Evolutionary conservation across 2,797 vertebrate genomes (phyloP), one percentile per base, ranked within the genome.

Genomic region (Triplophysa bombifrons): DNA sequence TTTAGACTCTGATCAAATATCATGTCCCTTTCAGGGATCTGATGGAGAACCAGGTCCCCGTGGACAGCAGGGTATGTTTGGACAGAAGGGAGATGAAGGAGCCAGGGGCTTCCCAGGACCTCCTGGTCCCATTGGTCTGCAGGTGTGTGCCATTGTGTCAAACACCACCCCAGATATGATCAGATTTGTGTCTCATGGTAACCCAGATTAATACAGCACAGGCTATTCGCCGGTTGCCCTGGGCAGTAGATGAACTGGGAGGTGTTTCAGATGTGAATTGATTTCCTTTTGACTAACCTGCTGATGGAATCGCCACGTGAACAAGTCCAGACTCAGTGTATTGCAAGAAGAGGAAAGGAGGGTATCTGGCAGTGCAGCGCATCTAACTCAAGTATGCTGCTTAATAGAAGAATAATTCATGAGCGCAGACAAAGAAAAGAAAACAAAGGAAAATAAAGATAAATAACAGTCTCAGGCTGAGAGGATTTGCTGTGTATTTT

Each of bases 51-150:
- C 97, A 13, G 98, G 98, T 72, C 97, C 98, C 77, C 92, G 98
- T 86, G 98, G 98, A 87, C 98, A 99, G 82, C 98, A 99, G 92
- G 98, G 98, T 16, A 99, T 99, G 97, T 99, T 99, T 82, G 98
- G 98, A 78, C 98, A 99, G 84, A 99, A 99, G 82, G 98, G 98
- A 86, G 98, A 99, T 72, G 98, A 99, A 92, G 98, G 98, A 19
- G 80, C 98, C 64, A 92, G 98, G 91, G 98, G 98, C 68, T 99
- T 99, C 88, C 98, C 97, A 0, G 98, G 98, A 74, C 98, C 96
- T 38, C 96, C 98, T 1, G 98, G 98, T 79, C 98, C 98, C 83
- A 96, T 99, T 66, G 98, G 98, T 72, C 94, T 99, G 71, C 98
- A 99, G 95, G 98, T 99, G 76, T 89, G 92, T 80, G 46, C 19